These are phyloP conservation scores for Momotus momota DNA, from an alignment of 2,797 vertebrate species.

Conservation along the genomic window DNA sequence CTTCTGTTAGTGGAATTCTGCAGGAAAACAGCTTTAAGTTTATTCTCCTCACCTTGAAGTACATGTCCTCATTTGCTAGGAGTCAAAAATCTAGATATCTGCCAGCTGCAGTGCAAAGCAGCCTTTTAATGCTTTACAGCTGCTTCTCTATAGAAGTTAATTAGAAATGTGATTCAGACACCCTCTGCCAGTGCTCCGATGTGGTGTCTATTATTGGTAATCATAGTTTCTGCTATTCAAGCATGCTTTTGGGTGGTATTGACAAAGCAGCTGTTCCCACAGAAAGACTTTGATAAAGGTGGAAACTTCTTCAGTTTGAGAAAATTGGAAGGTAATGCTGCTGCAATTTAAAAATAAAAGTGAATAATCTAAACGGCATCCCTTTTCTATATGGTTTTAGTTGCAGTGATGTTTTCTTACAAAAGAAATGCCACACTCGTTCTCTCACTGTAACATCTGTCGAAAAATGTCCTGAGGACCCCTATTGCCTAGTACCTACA, in stretches of 20 bases:
- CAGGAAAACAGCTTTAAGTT: constrained; percentile 39
- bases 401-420: background rate
- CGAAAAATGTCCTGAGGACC: background rate
- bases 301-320: background rate
- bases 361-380: background rate
- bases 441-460: background rate
- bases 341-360: background rate
- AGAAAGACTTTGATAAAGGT: background rate
- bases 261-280: constrained; percentile 34
- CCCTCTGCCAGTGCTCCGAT: constrained; percentile 5
- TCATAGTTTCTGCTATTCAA: constrained; percentile 40
- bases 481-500: background rate
- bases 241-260: background rate
- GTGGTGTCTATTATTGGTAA: constrained; percentile 49
- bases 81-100: constrained; percentile 38
- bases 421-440: background rate
- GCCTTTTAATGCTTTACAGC: constrained; percentile 67
- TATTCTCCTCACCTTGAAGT: constrained; percentile 59
- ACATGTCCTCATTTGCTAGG: constrained; percentile 8
- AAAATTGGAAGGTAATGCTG: constrained; percentile 4
- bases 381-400: background rate
- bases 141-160: constrained; percentile 60
- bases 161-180: constrained; percentile 55
- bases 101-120: constrained; percentile 64
- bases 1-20: background rate